Base-by-base conservation (phyloP, 2,113 vertebrate species). In the Gallinago media region DNA sequence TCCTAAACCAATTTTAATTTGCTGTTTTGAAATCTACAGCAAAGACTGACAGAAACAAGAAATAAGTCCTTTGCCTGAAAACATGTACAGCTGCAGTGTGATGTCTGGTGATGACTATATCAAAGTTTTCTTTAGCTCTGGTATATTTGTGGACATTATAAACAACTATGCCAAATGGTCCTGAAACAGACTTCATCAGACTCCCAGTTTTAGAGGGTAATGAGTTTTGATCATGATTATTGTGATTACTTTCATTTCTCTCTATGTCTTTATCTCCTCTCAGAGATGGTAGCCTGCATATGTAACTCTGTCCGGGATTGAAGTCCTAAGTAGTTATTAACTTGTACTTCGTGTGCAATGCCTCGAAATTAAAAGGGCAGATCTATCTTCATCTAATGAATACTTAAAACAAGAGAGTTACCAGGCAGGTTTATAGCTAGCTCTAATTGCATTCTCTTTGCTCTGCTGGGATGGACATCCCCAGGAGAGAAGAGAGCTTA, bases 321-420 rank as follows among this genome's bases (percentile, higher is more conserved):
- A 87, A 96, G 89, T 87, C 80, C 86, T 92, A 78, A 92, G 76
- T 55, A 92, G 83, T 96, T 94, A 89, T 89, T 96, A 96, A 65
- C 83, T 94, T 89, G 70, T 89, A 91, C 86, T 96, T 94, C 81
- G 83, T 81, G 89, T 95, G 94, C 68, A 78, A 16, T 52, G 73
- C 81, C 47, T 84, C 68, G 8, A 56, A 95, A 95, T 92, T 96
- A 96, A 96, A 96, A 96, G 84, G 86, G 68, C 40, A 96, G 83
- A 72, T 91, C 52, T 92, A n/a, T 91, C 93, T 89, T 91, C 86
- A 68, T 86, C 76, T 97, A 95, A 96, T 94, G 91, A 96, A 61
- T 76, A 29, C 84, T 74, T 91, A 78, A 86, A 94, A 47, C 11
- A 36, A 44, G 79, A 79, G 68, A 92, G 91, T 96, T 91, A 95